Base-by-base conservation (phyloP, 2,797 vertebrate genomes). In the Peromyscus attwateri region DNA sequence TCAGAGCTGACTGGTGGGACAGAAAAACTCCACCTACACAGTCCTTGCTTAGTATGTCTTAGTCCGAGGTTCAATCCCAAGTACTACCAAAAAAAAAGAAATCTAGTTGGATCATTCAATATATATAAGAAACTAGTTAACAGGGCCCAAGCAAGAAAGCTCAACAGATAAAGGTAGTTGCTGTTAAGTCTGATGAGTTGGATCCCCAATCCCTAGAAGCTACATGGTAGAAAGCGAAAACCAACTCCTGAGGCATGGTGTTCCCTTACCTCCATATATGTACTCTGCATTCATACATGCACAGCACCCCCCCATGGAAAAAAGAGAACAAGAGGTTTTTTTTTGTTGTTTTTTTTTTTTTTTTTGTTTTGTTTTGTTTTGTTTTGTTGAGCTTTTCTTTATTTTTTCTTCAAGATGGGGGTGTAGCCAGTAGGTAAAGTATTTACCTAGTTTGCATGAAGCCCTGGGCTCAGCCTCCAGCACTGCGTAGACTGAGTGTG, bases 381-480 rank as follows among this genome's bases (percentile, higher is more conserved):
- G n/a, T n/a, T n/a, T n/a, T n/a, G n/a, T n/a, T n/a, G 23, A 70
- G n/a, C 62, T 96, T 91, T 94, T 57, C 68, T 49, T 95, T 92
- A 95, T 40, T 68, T 0, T 40, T 96, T 89, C 29, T 91, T 96
- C 34, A 21, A 79, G 75, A 1, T 66, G 3, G 43, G 75, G 88
- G 0, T 66, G 31, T 49, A 25, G 40, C 79, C 34, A 82, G 17
- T 52, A 85, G 77, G 16, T 57, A 64, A 37, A 75, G 16, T 76
- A 43, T 64, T 79, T 79, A 76, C 57, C 40, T 76, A 62, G 57
- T 25, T 64, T 62, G 6, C 21, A 37, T 88, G 37, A 81, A 5
- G 27, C 37, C 77, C 34, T 43, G 25, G 64, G 49, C 40, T 81
- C 10, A 40, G 52, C 19, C 64, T 40, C 79, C 60, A 60, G 27